Conservation (phyloP, 2,888 invertebrate genomes). For the Archaeoteleia sp. region DNA sequence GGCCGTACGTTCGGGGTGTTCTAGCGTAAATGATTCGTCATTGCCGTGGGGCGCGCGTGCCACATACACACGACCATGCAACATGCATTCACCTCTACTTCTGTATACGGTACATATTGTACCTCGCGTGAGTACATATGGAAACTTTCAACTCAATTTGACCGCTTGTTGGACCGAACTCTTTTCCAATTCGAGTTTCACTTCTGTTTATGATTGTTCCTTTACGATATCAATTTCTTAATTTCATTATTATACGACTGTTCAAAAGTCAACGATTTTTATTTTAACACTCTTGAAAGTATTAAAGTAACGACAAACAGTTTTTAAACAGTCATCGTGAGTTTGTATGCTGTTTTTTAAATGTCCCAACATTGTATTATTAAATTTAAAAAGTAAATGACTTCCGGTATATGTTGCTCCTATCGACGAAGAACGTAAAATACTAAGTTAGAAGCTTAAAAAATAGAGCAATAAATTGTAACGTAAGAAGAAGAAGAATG, state of each 20-base stretch:
- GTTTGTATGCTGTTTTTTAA: too few relatives aligned
- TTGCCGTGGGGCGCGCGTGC: conserved; percentile 74
- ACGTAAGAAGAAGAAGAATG: too few relatives aligned
- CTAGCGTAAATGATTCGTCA: conserved; percentile 75
- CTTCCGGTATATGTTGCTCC: too few relatives aligned
- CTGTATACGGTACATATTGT: conserved; percentile 35
- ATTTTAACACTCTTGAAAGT: too few relatives aligned
- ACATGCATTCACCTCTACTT: conserved; percentile 45
- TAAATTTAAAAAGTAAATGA: too few relatives aligned
- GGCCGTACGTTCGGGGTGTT: conserved; percentile 73
- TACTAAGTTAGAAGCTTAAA: too few relatives aligned
- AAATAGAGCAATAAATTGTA: too few relatives aligned
- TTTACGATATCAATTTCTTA: not conserved
- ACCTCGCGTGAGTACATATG: conserved; percentile 36
- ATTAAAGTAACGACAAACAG: too few relatives aligned
- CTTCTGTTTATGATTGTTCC: conserved; percentile 26
- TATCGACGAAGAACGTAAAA: too few relatives aligned
- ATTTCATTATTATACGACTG: not conserved
- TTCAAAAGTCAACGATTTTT: too few relatives aligned
- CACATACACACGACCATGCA: conserved; percentile 62
- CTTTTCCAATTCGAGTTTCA: conserved; percentile 35
- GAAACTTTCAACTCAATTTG: conserved; percentile 45
- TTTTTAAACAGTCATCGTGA: too few relatives aligned
- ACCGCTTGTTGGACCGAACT: conserved; percentile 30
- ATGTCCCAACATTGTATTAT: too few relatives aligned